Evolutionary conservation across 2,113 vertebrate species (phyloP), one percentile per base, ranked within the genome.

Genomic region (Misgurnus anguillicaudatus): DNA sequence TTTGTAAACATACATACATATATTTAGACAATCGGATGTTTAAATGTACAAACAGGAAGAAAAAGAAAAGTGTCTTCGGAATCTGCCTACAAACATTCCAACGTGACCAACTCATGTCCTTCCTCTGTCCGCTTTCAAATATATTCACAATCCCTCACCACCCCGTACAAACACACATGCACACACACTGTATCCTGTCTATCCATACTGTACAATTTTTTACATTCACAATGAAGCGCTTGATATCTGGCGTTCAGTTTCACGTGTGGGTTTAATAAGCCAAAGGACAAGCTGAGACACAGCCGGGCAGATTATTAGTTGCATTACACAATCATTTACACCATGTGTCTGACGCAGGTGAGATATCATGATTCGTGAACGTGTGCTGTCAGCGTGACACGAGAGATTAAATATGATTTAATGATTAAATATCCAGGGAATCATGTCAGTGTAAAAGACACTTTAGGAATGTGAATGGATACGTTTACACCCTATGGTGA

Each of bases 1-100:
- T 72, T 77, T 67, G 17, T 36, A 69, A 63, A 64, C 39, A 45
- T 7, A 38, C 39, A 61, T 42, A 60, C 16, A 60, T 38, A 31
- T 31, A 31, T 31, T 9, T 31, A 11, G 5, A 38, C 64, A 77
- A 21, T 38, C 42, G 47, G 68, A 84, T 62, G 69, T 84, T 80
- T 87, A 83, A 83, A 79, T 85, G 82, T 84, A 68, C 47, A 69
- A 85, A 78, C 84, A 81, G 60, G 78, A 78, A 83, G 85, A 88
- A 90, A 89, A 84, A 61, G 88, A 88, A 88, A 72, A 64, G 7
- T 79, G 48, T 85, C 83, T 60, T 79, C 66, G 79, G 82, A 63
- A 84, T 85, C 83, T 79, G 74, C 55, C 79, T 64, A 11, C 80
- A 85, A 86, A 87, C 89, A 89, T 90, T 91, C 89, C 91, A 80